A percentile compares a stretch with the other conserved stretches of the same genome.
Evolutionary conservation across 2,113 vertebrate genomes (phyloP).

Genomic region (Solenodon paradoxus): DNA sequence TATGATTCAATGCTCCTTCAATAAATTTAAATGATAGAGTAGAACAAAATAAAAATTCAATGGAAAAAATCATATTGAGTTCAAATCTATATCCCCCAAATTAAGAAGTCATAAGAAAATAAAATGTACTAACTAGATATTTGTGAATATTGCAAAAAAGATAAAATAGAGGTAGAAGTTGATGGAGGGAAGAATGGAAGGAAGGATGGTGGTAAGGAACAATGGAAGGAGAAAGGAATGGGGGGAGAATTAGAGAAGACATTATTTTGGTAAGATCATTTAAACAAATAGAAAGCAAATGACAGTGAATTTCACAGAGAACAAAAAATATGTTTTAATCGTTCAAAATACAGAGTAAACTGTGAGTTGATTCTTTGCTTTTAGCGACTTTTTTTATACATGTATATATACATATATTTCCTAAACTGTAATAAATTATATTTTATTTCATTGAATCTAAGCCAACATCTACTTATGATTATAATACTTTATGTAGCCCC

Average conservation of each 20-base stretch:
- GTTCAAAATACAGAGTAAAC: no score
- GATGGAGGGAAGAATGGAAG: neutral
- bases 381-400: no score
- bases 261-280: neutral
- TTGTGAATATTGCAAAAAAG: neutral
- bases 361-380: no score
- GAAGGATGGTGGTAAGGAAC: neutral
- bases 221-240: neutral
- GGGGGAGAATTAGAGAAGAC: neutral
- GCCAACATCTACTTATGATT: neutral
- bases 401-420: neutral
- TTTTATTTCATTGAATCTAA: slow-evolving; percentile 20
- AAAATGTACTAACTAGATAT: neutral
- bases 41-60: neutral
- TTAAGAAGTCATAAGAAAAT: neutral
- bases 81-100: neutral
- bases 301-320: neutral
- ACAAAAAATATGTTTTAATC: neutral
- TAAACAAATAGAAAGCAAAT: neutral
- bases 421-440: neutral
- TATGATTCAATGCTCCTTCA: no score
- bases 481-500: neutral
- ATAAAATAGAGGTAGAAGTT: neutral
- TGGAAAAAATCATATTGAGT: neutral
- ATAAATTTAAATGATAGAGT: no score